These are phyloP conservation scores for Baryphthengus martii DNA, from an alignment of 2,113 vertebrate species.

Conservation along the genomic window DNA sequence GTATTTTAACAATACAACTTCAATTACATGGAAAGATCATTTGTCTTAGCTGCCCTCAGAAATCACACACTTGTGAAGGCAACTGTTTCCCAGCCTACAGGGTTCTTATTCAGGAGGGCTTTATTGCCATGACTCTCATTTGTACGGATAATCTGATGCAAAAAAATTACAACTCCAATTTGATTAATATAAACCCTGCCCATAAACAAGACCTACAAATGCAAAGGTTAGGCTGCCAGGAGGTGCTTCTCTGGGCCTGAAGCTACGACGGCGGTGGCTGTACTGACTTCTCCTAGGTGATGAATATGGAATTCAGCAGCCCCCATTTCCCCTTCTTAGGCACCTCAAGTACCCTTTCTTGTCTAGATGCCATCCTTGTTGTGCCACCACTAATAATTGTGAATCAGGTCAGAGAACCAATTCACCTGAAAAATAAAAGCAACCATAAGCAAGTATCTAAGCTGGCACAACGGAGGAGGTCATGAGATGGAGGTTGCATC, in stretches of 20 bases:
- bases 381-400: background rate
- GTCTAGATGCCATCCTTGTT: background rate
- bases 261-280: background rate
- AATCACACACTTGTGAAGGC: background rate
- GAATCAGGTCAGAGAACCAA: background rate
- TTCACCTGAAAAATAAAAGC: background rate
- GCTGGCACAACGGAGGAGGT: background rate
- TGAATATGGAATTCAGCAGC: background rate
- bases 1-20: slow-evolving; percentile 18
- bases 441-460: background rate
- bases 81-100: background rate
- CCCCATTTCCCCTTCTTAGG: background rate
- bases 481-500: background rate
- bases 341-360: background rate
- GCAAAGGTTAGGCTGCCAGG: background rate
- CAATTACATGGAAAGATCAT: background rate
- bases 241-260: background rate
- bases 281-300: background rate
- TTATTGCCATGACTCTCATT: background rate
- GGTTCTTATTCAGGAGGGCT: background rate
- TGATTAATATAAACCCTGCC: background rate
- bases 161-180: background rate
- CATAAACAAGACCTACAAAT: background rate
- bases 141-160: background rate
- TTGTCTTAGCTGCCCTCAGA: background rate